phyloP scores from a whole-genome alignment of 2,888 invertebrate species.

The Tinea trinotella region DNA sequence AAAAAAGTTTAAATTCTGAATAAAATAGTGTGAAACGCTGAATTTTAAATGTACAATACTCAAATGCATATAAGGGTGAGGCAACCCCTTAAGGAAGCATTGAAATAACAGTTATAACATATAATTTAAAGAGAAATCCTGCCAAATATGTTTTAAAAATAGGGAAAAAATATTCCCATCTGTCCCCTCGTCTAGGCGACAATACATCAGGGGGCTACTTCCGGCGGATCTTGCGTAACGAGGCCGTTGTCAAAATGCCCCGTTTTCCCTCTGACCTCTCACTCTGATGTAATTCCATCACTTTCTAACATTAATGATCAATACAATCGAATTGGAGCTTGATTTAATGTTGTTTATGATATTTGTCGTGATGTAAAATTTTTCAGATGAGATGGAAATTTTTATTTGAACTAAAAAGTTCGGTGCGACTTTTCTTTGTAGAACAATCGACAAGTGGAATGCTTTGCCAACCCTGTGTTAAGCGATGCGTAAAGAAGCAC shows the following conservation, averaged over 20 bases:
- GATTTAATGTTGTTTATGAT: conserved; percentile 1
- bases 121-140: neutral
- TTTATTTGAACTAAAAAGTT: too few relatives aligned
- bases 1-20: too few relatives aligned
- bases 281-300: neutral
- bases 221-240: conserved; percentile 68
- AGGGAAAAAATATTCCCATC: conserved; percentile 8
- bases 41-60: too few relatives aligned
- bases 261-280: neutral
- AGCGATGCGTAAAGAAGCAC: too few relatives aligned
- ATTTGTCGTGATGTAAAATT: neutral
- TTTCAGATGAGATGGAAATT: too few relatives aligned
- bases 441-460: too few relatives aligned
- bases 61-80: too few relatives aligned
- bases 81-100: too few relatives aligned
- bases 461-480: too few relatives aligned
- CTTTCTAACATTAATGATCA: neutral
- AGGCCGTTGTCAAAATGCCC: conserved; percentile 41
- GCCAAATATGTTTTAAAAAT: neutral
- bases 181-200: conserved; percentile 36
- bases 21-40: too few relatives aligned
- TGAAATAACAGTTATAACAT: too few relatives aligned
- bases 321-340: neutral
- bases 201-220: conserved; percentile 59
- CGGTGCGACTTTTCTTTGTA: too few relatives aligned